Conservation (phyloP, 2,888 invertebrate genomes). For the Dicranocentrus wangi region DNA sequence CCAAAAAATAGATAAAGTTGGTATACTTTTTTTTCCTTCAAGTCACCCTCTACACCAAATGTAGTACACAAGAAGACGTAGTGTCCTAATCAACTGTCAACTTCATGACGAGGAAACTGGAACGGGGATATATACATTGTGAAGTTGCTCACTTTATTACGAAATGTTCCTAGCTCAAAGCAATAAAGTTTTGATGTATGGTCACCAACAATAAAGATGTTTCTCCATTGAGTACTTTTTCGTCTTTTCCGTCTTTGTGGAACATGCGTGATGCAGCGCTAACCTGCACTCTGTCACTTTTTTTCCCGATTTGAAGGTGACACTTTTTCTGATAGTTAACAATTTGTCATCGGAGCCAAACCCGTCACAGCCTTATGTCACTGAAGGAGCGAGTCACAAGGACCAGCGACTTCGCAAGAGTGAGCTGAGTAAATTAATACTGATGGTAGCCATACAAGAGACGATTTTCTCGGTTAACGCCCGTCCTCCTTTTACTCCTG, state of each 20-base stretch:
- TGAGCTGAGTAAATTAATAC: constrained; percentile 49
- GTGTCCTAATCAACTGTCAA: no score
- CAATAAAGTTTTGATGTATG: no score
- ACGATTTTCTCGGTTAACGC: background rate
- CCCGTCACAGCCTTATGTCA: constrained; percentile 46
- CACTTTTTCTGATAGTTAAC: constrained; percentile 35
- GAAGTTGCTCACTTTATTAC: no score
- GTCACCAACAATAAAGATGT: no score
- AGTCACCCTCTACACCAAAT: no score
- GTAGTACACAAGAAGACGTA: no score
- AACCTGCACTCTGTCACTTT: background rate
- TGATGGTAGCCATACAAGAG: constrained; percentile 9
- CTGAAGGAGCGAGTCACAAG: background rate
- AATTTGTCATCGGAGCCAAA: constrained; percentile 60
- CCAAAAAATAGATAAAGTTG: constrained; percentile 13
- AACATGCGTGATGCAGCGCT: no score
- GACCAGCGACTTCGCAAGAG: background rate
- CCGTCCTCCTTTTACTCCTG: background rate
- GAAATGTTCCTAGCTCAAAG: no score
- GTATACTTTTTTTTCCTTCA: background rate
- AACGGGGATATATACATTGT: no score
- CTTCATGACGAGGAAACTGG: no score
- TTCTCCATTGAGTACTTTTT: no score
- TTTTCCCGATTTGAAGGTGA: constrained; percentile 10
- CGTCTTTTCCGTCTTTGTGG: background rate